Base-by-base conservation (phyloP, 1,140 invertebrate species). In the Hycleus phaleratus region DNA sequence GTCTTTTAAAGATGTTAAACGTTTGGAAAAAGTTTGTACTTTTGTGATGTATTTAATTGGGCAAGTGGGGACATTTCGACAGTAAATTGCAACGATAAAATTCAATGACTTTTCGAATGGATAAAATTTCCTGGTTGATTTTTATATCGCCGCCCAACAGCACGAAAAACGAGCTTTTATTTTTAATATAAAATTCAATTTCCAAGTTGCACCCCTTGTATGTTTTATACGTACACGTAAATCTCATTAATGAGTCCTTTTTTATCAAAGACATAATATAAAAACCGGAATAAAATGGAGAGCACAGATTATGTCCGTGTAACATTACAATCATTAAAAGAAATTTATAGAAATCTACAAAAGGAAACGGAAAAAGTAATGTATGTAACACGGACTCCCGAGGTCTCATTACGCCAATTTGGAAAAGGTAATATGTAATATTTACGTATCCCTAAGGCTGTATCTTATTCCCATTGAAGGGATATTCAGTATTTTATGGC, bases 351-450 rank as follows among this genome's bases (percentile, higher is more conserved):
- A 42, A n/a, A n/a, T 42, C 9, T 10, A n/a, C 11, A 42, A 42
- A 42, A 42, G 4, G 11, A 4, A 42, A n/a, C 3, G 3, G 11
- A 4, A 42, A 42, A 42, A 42, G 9, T 11, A 42, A 11, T n/a
- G 40, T 42, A 42, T 26, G 51, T n/a, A 25, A 45, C 7, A 38
- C 43, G 32, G 24, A 32, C 52, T 26, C 42, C 26, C 46, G 26
- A 38, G 45, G 43, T 55, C 52, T 55, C 52, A 55, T 55, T 55
- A 55, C 52, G 46, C 45, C 52, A 55, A 55, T 55, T 55, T 55
- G 40, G 11, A 55, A 55, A 55, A 39, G 52, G 52, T 47, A 55
- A 55, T 55, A 38, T 46, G 43, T 39, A 47, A 46, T 55, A 46
- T 55, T 55, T 55, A 55, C 52, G 52, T 47, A 55, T 55, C 44